Evolutionary conservation across 2,888 invertebrate genomes (phyloP).

Genomic region (Nephrotoma appendiculata): DNA sequence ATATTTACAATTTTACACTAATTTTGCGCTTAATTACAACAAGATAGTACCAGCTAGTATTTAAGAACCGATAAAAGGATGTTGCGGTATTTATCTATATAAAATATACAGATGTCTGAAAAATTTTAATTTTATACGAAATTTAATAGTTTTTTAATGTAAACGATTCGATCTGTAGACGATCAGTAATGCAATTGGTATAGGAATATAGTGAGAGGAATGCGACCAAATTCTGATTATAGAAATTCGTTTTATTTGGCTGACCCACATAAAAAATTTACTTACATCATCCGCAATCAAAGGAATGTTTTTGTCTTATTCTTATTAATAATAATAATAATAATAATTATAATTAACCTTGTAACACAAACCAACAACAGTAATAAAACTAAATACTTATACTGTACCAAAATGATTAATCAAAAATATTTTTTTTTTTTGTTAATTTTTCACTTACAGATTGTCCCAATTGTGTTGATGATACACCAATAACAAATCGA

Average conservation of each 20-base stretch:
- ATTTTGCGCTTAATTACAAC: neutral
- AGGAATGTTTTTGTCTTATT: neutral
- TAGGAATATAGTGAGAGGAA: neutral
- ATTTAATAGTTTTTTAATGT: neutral
- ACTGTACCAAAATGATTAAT: neutral
- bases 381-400: neutral
- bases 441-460: conserved; percentile 33
- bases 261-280: neutral
- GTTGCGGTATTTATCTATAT: too few species aligned
- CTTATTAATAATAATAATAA: neutral
- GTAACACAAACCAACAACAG: neutral
- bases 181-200: neutral
- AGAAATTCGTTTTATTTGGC: too few species aligned
- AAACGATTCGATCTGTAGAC: neutral
- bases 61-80: too few species aligned
- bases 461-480: conserved; percentile 69
- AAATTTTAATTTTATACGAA: too few species aligned
- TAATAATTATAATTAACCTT: neutral
- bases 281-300: neutral
- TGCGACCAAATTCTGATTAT: too few species aligned
- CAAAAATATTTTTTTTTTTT: neutral
- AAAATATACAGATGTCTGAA: too few species aligned
- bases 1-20: neutral
- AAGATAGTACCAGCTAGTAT: too few species aligned
- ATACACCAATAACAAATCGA: conserved; percentile 53